These are phyloP conservation scores for Rapana venosa DNA, from an alignment of 2,888 invertebrate species.

Conservation along the genomic window DNA sequence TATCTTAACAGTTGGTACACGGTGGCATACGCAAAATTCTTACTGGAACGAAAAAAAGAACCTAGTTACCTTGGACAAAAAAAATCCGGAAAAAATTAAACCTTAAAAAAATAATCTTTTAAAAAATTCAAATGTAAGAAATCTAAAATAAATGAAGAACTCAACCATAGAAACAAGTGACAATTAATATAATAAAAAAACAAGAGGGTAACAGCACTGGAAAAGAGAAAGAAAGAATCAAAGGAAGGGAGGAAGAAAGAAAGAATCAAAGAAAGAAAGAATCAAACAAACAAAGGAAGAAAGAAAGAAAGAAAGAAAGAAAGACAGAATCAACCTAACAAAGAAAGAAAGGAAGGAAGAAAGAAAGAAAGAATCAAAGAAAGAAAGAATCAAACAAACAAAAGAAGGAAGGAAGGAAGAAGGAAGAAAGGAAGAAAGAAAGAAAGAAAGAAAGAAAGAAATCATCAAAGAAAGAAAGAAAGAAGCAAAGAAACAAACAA, in stretches of 20 bases:
- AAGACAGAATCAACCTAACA: neutral
- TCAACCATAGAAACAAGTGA: neutral
- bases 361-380: neutral
- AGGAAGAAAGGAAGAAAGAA: neutral
- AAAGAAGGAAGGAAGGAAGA: neutral
- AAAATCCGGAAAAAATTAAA: too few relatives aligned
- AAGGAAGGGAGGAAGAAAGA: neutral
- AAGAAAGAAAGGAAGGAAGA: neutral
- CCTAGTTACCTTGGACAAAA: too few relatives aligned
- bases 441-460: neutral
- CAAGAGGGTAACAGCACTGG: neutral
- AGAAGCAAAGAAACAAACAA: too few relatives aligned
- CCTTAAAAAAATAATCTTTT: too few relatives aligned
- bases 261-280: neutral
- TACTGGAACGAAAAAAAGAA: too few relatives aligned
- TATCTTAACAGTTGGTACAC: too few relatives aligned
- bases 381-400: neutral
- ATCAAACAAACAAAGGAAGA: neutral
- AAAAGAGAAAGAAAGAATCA: neutral
- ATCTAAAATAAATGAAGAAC: too few relatives aligned
- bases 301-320: neutral
- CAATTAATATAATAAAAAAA: neutral
- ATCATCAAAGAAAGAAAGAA: neutral
- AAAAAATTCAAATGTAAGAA: too few relatives aligned
- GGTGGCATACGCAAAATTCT: too few relatives aligned